Evolutionary conservation across 2,888 invertebrate genomes (phyloP), one percentile per base, ranked within the genome.

Genomic region (Eueremaeus valkanovi): DNA sequence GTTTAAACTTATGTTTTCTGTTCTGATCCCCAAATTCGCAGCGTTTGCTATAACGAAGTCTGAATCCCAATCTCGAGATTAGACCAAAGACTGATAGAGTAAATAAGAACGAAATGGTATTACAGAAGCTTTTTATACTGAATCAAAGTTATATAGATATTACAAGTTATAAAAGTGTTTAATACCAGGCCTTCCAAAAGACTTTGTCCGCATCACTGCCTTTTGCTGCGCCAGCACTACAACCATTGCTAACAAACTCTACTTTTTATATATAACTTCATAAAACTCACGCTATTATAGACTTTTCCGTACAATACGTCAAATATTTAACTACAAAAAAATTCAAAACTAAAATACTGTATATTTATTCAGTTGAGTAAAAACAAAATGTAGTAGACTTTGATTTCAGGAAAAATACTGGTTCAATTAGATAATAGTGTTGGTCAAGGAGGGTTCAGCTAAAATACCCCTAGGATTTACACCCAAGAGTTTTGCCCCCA

Each of bases 121-220:
- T 58, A 58, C 11, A 58, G 58, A 24, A 58, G 58, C 27, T 3
- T 58, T 58, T 58, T 58, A n/a, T n/a, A n/a, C 11, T 24, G 8
- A 29, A 58, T 27, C 58, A 24, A 58, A 58, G n/a, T 58, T 58
- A 58, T 58, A 58, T 58, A 24, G 3, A 58, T 21, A 24, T 27
- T 24, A 58, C 21, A 27, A 58, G 27, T 58, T 58, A 58, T 27
- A 58, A 27, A 58, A 58, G 58, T 58, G 58, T 58, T 58, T 58
- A 58, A 58, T 58, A 16, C 58, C 21, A 16, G 6, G 11, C 18
- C 21, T n/a, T 49, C 5, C 18, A 3, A 49, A 49, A 27, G 58
- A 6, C 21, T 58, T 58, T 58, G 58, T 58, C 29, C 58, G 58
- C 58, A 58, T 58, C 27, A 58, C 24, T 58, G 58, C 21, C 58